phyloP scores from a whole-genome alignment of 2,113 vertebrate species.

The Cepphus grylle region DNA sequence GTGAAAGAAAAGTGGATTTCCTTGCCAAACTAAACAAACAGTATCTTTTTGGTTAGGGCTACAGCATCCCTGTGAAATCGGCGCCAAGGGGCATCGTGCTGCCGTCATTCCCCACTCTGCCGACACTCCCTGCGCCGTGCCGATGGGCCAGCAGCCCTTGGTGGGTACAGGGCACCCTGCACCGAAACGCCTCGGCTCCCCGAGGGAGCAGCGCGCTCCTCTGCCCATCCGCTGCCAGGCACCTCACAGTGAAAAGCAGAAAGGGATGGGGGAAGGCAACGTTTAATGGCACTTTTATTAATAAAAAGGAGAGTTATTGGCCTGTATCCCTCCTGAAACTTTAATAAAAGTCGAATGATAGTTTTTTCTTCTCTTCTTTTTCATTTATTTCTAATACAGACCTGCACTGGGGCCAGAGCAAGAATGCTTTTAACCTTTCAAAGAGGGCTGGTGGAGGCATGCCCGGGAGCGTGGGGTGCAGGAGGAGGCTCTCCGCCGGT shows the following conservation, averaged over 20 bases:
- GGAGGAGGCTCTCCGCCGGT: not conserved
- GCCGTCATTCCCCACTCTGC: accelerated
- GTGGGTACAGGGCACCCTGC: not conserved
- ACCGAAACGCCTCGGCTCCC: accelerated
- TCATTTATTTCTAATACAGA: not conserved
- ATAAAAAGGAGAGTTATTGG: not conserved
- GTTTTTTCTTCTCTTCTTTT: not conserved
- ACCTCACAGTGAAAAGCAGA: not conserved
- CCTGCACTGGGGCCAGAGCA: not conserved
- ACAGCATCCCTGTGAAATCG: not conserved
- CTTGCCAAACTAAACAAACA: constrained; percentile 46
- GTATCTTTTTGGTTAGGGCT: not conserved
- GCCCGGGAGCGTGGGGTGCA: not conserved
- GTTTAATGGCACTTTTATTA: not conserved
- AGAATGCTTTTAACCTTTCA: not conserved
- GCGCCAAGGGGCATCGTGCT: not conserved
- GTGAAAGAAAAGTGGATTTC: not conserved
- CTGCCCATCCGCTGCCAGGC: not conserved
- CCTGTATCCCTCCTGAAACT: not conserved
- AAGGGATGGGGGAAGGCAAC: not conserved
- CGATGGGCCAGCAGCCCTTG: accelerated
- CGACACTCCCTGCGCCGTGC: accelerated
- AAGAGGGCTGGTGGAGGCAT: not conserved
- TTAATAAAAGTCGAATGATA: not conserved
- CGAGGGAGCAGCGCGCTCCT: accelerated